Conservation (phyloP, 2,888 invertebrate species). For the Netelia virgata region DNA sequence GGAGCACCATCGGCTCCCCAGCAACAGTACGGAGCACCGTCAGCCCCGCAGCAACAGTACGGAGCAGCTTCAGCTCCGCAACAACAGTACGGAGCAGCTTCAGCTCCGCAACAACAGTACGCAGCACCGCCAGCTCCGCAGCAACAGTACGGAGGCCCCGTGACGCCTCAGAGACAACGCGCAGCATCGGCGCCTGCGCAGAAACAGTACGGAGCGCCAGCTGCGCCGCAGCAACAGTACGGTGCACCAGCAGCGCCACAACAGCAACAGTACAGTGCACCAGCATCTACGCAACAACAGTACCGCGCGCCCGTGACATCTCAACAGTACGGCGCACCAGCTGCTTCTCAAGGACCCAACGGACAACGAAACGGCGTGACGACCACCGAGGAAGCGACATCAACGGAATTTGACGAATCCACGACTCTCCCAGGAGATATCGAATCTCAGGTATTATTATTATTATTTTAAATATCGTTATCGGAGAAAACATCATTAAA, state of each 20-base stretch:
- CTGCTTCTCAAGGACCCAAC: slow-evolving; percentile 47
- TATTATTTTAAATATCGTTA: too few relatives aligned
- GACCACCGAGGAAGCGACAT: slow-evolving; percentile 81
- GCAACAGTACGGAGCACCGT: slow-evolving; percentile 44
- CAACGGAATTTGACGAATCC: slow-evolving; percentile 79
- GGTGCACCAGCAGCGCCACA: slow-evolving; percentile 68
- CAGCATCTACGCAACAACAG: slow-evolving; percentile 66
- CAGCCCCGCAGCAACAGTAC: slow-evolving; percentile 74
- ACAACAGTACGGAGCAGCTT: slow-evolving; percentile 81
- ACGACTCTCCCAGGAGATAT: slow-evolving; percentile 80
- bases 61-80: slow-evolving; percentile 78
- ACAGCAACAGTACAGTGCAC: slow-evolving; percentile 64
- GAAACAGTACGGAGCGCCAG: slow-evolving; percentile 73
- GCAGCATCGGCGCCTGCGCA: slow-evolving; percentile 63
- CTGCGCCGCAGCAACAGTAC: slow-evolving; percentile 78
- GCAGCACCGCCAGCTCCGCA: slow-evolving; percentile 59
- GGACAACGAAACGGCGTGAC: slow-evolving; percentile 70
- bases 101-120: slow-evolving; percentile 66
- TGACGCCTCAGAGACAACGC: slow-evolving; percentile 66
- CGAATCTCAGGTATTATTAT: slow-evolving; percentile 78
- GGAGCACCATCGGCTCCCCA: slow-evolving; percentile 64
- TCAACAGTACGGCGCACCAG: slow-evolving; percentile 65
- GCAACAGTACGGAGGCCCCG: slow-evolving; percentile 69
- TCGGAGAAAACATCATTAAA: too few relatives aligned
- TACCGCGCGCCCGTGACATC: slow-evolving; percentile 68